phyloP scores from a whole-genome alignment of 2,113 vertebrate species.

The Australoheros scitulus region DNA sequence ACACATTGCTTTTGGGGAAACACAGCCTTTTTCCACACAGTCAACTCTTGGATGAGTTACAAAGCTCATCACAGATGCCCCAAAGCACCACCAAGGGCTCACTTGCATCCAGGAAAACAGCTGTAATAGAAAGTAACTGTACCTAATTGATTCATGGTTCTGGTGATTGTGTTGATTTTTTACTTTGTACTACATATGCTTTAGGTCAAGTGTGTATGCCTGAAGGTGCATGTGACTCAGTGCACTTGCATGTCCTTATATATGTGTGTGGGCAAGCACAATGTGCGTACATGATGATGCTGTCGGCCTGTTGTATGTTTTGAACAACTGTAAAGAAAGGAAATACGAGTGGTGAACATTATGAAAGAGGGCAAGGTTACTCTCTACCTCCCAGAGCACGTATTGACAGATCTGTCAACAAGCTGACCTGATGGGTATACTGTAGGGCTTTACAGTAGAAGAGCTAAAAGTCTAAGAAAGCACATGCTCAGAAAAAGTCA shows the following conservation, averaged over 20 bases:
- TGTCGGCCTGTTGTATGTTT: neutral
- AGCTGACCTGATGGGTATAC: slow-evolving; percentile 50
- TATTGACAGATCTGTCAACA: slow-evolving; percentile 72
- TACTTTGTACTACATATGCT: neutral
- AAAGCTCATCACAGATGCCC: slow-evolving; percentile 36
- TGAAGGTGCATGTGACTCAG: neutral
- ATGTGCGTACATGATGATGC: neutral
- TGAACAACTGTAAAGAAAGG: slow-evolving; percentile 24
- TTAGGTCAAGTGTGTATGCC: neutral
- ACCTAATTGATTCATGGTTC: slow-evolving; percentile 34
- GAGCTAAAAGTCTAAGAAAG: slow-evolving; percentile 48
- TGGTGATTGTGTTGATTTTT: slow-evolving; percentile 40
- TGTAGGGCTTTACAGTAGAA: slow-evolving; percentile 40
- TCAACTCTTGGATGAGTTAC: slow-evolving; percentile 26
- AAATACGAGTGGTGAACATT: slow-evolving; percentile 19
- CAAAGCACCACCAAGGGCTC: slow-evolving; percentile 45
- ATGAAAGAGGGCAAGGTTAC: slow-evolving; percentile 48
- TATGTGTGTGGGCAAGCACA: neutral
- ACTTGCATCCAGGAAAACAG: slow-evolving; percentile 31
- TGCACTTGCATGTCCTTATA: neutral
- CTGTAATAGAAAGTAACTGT: slow-evolving; percentile 26
- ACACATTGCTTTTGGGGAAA: slow-evolving; percentile 1
- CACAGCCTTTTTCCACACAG: neutral
- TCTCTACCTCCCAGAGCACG: slow-evolving; percentile 21
- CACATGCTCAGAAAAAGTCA: neutral